A percentile compares a stretch with the other conserved stretches of the same genome.
Evolutionary conservation across 2,888 invertebrate genomes (phyloP).

Genomic region (Amiota mariae): DNA sequence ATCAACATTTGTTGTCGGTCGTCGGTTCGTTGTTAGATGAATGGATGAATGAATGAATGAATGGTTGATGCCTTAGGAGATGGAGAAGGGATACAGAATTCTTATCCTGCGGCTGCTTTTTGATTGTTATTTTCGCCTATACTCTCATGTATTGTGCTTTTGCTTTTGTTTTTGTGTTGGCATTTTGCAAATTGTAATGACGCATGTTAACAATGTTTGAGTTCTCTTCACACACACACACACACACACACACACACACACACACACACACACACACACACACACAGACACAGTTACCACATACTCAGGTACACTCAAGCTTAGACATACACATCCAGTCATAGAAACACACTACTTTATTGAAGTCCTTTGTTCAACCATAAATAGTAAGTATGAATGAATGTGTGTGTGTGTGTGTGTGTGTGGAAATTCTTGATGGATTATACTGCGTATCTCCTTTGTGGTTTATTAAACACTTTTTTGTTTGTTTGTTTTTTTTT

Average conservation of each 20-base stretch:
- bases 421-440: slow-evolving; percentile 18
- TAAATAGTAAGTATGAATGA: neutral
- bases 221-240: neutral
- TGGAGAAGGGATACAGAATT: slow-evolving; percentile 11
- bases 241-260: slow-evolving; percentile 15
- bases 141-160: slow-evolving; percentile 32
- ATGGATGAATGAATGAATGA: neutral
- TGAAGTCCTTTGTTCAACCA: neutral
- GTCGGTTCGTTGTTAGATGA: neutral
- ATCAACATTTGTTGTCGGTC: neutral
- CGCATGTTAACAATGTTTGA: slow-evolving; percentile 68
- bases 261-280: slow-evolving; percentile 25
- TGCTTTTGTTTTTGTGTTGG: slow-evolving; percentile 33
- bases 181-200: slow-evolving; percentile 67
- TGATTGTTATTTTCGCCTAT: slow-evolving; percentile 15
- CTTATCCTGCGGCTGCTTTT: slow-evolving; percentile 6
- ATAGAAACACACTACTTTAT: neutral
- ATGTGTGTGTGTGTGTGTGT: too few relatives aligned
- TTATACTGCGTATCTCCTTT: slow-evolving; percentile 56
- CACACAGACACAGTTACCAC: neutral
- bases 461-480: slow-evolving; percentile 18
- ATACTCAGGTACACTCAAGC: slow-evolving; percentile 22
- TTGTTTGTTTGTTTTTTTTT: neutral
- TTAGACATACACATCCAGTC: slow-evolving; percentile 33
- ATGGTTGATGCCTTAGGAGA: slow-evolving; percentile 11